Evolutionary conservation across 2,888 invertebrate species (phyloP).

Genomic region (Monopis laevigella): DNA sequence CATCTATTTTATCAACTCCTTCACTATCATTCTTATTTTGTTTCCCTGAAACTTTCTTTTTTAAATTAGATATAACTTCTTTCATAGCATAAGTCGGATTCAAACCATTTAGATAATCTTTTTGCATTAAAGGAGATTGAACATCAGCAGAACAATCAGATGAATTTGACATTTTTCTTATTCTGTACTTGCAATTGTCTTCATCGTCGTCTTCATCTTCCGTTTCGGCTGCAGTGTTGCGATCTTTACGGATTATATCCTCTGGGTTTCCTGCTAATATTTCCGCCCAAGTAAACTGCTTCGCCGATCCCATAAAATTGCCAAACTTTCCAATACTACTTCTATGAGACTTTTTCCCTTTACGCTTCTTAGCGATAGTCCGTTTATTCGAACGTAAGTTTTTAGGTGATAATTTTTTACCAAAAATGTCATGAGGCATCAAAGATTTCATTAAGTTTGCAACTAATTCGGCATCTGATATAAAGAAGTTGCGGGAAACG

Average conservation of each 20-base stretch:
- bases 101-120: constrained; percentile 53
- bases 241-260: constrained; percentile 64
- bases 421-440: constrained; percentile 58
- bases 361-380: constrained; percentile 47
- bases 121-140: constrained; percentile 44
- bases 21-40: constrained; percentile 35
- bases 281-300: constrained; percentile 73
- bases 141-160: constrained; percentile 35
- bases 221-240: constrained; percentile 25
- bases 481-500: constrained; percentile 52
- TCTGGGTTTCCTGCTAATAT: constrained; percentile 73
- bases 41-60: constrained; percentile 56
- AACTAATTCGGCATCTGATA: constrained; percentile 55
- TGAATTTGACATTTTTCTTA: constrained; percentile 48
- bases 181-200: constrained; percentile 50
- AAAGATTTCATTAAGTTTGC: constrained; percentile 53
- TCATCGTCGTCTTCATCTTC: constrained; percentile 38
- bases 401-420: constrained; percentile 68
- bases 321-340: constrained; percentile 59
- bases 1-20: constrained; percentile 29
- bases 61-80: constrained; percentile 70
- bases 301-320: constrained; percentile 59
- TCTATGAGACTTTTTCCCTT: constrained; percentile 46
- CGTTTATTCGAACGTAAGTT: constrained; percentile 71
- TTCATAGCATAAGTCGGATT: constrained; percentile 80